These are phyloP conservation scores for Galeruca laticollis DNA, from an alignment of 2,888 invertebrate species.

Conservation along the genomic window DNA sequence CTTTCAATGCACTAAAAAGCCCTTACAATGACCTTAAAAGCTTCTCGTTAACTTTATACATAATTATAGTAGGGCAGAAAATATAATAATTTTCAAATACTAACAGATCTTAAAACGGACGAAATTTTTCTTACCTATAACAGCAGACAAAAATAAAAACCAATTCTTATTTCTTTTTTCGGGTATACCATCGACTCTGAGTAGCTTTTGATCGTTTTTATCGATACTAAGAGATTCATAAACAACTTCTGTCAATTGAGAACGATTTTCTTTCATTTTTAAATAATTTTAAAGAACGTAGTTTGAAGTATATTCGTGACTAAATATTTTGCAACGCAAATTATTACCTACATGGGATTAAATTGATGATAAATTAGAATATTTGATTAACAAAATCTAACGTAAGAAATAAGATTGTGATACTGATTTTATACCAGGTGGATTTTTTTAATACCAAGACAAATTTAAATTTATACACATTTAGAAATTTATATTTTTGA, in stretches of 20 bases:
- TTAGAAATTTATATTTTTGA: no score
- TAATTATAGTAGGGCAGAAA: no score
- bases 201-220: conserved; percentile 27
- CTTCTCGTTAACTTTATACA: no score
- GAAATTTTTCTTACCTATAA: conserved; percentile 46
- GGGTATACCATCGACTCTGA: conserved; percentile 29
- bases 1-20: no score
- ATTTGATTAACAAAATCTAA: background rate
- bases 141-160: conserved; percentile 46
- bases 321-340: no score
- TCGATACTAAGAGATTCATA: conserved; percentile 36
- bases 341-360: background rate
- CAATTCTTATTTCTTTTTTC: conserved; percentile 32
- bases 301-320: no score
- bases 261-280: background rate
- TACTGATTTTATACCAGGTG: background rate
- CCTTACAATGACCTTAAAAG: no score
- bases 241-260: conserved; percentile 37
- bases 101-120: no score
- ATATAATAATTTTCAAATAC: no score
- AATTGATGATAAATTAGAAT: background rate
- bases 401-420: no score
- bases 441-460: no score
- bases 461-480: no score
- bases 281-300: background rate